phyloP scores from a whole-genome alignment of 2,888 invertebrate species.

The Tinea trinotella region DNA sequence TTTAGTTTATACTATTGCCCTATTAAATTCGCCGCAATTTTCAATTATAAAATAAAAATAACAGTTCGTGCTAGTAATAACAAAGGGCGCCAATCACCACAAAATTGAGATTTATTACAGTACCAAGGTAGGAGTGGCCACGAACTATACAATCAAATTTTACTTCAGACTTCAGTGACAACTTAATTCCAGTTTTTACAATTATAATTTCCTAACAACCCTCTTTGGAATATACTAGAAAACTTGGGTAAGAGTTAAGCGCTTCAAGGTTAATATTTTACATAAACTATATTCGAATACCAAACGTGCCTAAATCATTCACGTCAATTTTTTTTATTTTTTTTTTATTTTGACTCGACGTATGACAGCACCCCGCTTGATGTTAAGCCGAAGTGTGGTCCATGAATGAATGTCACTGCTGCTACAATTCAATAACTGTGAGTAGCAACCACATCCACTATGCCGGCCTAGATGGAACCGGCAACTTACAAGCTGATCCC shows the following conservation, averaged over 20 bases:
- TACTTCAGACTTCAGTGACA: conserved; percentile 17
- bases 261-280: no score
- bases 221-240: not conserved
- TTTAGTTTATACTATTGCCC: not conserved
- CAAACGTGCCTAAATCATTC: no score
- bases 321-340: no score
- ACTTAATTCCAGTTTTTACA: conserved; percentile 12
- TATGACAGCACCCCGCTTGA: no score
- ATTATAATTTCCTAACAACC: conserved; percentile 6
- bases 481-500: no score
- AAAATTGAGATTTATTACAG: conserved; percentile 25
- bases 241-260: not conserved
- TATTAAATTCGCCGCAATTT: not conserved
- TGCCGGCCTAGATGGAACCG: no score
- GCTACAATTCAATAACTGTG: no score
- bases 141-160: conserved; percentile 17
- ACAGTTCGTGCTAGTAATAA: conserved; percentile 22
- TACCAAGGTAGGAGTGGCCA: not conserved
- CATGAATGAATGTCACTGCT: no score
- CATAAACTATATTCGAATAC: no score
- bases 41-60: conserved; percentile 23
- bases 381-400: no score
- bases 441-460: no score
- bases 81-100: conserved; percentile 11
- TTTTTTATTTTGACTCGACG: no score